Conservation (phyloP, 92 coral and sea anemone genomes). For the Anthopleura xanthogrammica region DNA sequence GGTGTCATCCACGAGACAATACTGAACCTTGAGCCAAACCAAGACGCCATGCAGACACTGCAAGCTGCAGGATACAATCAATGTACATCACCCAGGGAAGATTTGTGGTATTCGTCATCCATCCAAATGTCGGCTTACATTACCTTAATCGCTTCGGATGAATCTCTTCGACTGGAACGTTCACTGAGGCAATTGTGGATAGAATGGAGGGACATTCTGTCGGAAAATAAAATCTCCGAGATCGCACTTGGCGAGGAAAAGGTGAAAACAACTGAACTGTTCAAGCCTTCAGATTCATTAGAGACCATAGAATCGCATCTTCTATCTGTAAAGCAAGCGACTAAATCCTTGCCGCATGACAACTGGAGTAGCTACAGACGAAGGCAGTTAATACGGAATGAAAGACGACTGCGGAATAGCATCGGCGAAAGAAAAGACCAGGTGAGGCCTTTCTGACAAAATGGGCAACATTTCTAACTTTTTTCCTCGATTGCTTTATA, state of each 20-base stretch:
- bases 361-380: constrained; percentile 19
- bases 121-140: constrained; percentile 48
- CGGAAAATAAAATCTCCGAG: background rate
- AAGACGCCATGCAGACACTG: constrained; percentile 51
- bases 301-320: constrained; percentile 45
- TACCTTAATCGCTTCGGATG: constrained; percentile 8
- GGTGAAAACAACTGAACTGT: constrained; percentile 37
- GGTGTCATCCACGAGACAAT: constrained; percentile 24
- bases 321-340: constrained; percentile 31
- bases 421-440: constrained; percentile 25
- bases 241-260: constrained; percentile 28
- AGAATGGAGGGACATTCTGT: constrained; percentile 48
- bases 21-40: constrained; percentile 42
- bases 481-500: too few relatives aligned
- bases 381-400: constrained; percentile 34
- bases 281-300: constrained; percentile 39
- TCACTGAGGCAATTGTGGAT: constrained; percentile 38
- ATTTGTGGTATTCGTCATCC: constrained; percentile 52
- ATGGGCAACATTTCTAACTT: too few relatives aligned
- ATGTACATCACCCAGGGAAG: constrained; percentile 5
- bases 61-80: constrained; percentile 61
- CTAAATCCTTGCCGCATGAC: constrained; percentile 8
- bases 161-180: constrained; percentile 2
- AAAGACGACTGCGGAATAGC: constrained; percentile 31
- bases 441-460: background rate